A percentile compares a stretch with the other conserved stretches of the same genome.
Evolutionary conservation across 2,888 invertebrate species (phyloP).

Genomic region (Rhimphoctona megacephalus): DNA sequence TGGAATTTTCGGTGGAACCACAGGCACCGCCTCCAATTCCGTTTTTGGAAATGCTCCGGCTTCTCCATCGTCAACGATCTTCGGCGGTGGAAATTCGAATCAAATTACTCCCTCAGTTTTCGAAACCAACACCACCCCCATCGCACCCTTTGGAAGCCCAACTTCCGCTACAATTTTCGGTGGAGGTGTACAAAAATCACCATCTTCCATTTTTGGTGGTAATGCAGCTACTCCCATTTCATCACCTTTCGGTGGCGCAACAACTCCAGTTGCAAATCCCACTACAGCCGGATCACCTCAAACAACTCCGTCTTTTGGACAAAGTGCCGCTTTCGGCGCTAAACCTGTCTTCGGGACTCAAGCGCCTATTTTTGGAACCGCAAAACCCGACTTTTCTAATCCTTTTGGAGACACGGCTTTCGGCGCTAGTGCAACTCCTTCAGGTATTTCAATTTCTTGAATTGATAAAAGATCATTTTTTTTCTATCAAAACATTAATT

Average conservation of each 20-base stretch:
- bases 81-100: conserved; percentile 68
- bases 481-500: not conserved
- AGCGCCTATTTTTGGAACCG: conserved; percentile 74
- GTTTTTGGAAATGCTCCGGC: conserved; percentile 68
- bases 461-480: not conserved
- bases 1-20: conserved; percentile 55
- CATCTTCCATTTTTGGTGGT: conserved; percentile 69
- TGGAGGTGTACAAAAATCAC: conserved; percentile 58
- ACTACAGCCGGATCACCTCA: conserved; percentile 52
- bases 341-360: conserved; percentile 79
- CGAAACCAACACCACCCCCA: conserved; percentile 56
- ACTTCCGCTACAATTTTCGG: conserved; percentile 64
- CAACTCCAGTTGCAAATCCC: conserved; percentile 63
- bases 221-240: conserved; percentile 57
- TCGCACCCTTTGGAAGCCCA: conserved; percentile 56
- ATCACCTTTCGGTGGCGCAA: conserved; percentile 70
- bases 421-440: conserved; percentile 71
- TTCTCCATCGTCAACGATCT: conserved; percentile 66
- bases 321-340: conserved; percentile 77
- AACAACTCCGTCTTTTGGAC: conserved; percentile 76
- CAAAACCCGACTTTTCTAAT: conserved; percentile 77
- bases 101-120: conserved; percentile 50
- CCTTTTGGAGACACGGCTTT: conserved; percentile 77
- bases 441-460: conserved; percentile 71
- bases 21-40: conserved; percentile 53